A percentile compares a stretch with the other conserved stretches of the same genome.
These are phyloP conservation scores for Galerucella calmariensis DNA, from an alignment of 2,888 invertebrate genomes.

Conservation along the genomic window DNA sequence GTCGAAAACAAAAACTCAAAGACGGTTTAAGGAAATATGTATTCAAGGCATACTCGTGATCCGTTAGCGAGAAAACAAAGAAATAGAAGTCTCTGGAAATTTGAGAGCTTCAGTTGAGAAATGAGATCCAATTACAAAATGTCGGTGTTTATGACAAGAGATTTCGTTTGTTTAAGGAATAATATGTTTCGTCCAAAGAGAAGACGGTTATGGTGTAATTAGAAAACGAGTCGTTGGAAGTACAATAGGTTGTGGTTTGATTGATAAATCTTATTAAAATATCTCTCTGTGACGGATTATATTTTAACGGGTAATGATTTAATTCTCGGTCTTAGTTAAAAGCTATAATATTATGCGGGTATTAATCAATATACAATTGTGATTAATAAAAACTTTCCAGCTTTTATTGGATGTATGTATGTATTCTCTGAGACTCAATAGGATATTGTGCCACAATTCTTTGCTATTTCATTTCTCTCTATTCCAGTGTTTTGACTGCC, in stretches of 20 bases:
- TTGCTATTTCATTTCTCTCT: too few relatives aligned
- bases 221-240: background rate
- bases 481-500: too few relatives aligned
- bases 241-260: background rate
- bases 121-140: slow-evolving; percentile 34
- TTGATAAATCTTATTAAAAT: slow-evolving; percentile 1
- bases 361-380: too few relatives aligned
- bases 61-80: slow-evolving; percentile 39
- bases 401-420: too few relatives aligned
- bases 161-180: slow-evolving; percentile 26
- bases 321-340: background rate
- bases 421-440: too few relatives aligned
- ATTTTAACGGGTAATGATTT: background rate
- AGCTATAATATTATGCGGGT: too few relatives aligned
- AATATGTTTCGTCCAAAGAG: slow-evolving; percentile 15
- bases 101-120: slow-evolving; percentile 29
- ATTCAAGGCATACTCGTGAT: slow-evolving; percentile 33
- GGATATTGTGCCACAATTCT: too few relatives aligned
- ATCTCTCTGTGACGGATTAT: background rate
- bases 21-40: slow-evolving; percentile 31
- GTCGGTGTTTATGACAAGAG: slow-evolving; percentile 31
- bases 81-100: slow-evolving; percentile 37
- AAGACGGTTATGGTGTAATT: background rate
- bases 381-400: too few relatives aligned
- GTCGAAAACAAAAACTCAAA: slow-evolving; percentile 21